These are phyloP conservation scores for Ceramica pisi DNA, from an alignment of 2,888 invertebrate genomes.

Conservation along the genomic window DNA sequence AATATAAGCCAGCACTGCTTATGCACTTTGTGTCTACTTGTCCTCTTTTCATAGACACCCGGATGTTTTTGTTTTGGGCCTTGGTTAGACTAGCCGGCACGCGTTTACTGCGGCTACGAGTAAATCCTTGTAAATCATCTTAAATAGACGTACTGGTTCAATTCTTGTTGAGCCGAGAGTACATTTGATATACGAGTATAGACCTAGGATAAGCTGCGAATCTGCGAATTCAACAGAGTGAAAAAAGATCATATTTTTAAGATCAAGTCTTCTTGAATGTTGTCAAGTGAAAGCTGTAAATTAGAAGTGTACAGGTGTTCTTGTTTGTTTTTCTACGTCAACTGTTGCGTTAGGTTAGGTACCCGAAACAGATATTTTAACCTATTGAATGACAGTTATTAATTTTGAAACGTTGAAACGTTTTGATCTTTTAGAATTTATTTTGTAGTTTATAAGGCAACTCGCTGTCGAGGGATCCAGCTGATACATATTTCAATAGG, in stretches of 20 bases:
- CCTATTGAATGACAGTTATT: conserved; percentile 16
- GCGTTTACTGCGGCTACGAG: conserved; percentile 23
- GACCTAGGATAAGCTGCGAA: conserved; percentile 5
- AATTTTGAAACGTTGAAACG: background rate
- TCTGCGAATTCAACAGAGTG: conserved; percentile 19
- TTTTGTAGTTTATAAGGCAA: conserved; percentile 14
- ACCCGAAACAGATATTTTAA: conserved; percentile 30
- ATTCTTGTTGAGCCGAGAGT: conserved; percentile 5
- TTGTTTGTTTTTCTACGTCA: conserved; percentile 58
- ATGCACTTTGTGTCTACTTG: conserved; percentile 76
- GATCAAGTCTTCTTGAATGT: conserved; percentile 38
- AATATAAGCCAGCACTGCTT: conserved; percentile 82
- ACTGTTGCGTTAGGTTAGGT: conserved; percentile 11
- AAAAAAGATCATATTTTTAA: conserved; percentile 16
- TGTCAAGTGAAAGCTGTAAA: conserved; percentile 72
- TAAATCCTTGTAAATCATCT: conserved; percentile 46
- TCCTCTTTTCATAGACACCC: conserved; percentile 74
- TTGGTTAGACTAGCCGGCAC: conserved; percentile 48
- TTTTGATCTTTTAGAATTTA: conserved; percentile 7
- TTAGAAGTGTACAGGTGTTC: conserved; percentile 61
- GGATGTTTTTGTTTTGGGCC: conserved; percentile 71
- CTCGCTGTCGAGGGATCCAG: conserved; percentile 7
- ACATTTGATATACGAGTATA: background rate
- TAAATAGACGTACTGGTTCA: conserved; percentile 23
- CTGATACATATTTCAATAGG: conserved; percentile 50